Base-by-base conservation (phyloP, 2,113 vertebrate genomes). In the Camelus bactrianus region DNA sequence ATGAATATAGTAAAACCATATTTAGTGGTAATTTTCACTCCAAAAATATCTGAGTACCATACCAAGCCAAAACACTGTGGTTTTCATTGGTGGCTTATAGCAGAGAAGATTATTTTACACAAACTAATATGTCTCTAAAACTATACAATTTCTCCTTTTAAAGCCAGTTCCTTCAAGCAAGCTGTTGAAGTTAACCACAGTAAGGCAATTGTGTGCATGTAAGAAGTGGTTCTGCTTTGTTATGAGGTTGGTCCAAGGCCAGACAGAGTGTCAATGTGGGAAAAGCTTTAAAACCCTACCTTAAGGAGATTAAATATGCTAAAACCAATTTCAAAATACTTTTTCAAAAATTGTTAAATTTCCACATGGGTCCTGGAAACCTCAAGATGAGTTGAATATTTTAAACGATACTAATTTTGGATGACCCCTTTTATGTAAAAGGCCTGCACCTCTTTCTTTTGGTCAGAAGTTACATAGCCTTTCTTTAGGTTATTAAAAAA, bases 161-260 rank as follows among this genome's bases (percentile, higher is more conserved):
- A 91, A 83, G 42, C 32, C 42, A 50, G 19, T 52, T 62, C 67
- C 24, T 26, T 84, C n/a, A 97, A 94, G 35, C 54, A 73, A 94
- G 91, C 77, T 96, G 83, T 96, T n/a, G 32, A 32, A 30, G 96
- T 38, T 56, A 82, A 84, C 97, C 46, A 86, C 96, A 96, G 35
- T 80, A 62, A 79, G 91, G 46, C 70, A 96, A 96, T 69, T 20
- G 26, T 91, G 81, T 83, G 46, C 32, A 8, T 90, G 67, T 92
- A 91, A 96, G 75, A 97, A 88, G 97, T 84, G 96, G 96, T 92
- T 97, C 92, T 97, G 77, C 64, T 97, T 96, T 93, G 91, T 96
- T 98, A 96, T 89, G 95, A 96, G 90, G 48, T 98, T 98, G 98
- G 98, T 98, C 97, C 97, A 95, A 94, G 98, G 97, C 93, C 96